These are phyloP conservation scores for Lates japonicus DNA, from an alignment of 2,797 vertebrate genomes.

Conservation along the genomic window DNA sequence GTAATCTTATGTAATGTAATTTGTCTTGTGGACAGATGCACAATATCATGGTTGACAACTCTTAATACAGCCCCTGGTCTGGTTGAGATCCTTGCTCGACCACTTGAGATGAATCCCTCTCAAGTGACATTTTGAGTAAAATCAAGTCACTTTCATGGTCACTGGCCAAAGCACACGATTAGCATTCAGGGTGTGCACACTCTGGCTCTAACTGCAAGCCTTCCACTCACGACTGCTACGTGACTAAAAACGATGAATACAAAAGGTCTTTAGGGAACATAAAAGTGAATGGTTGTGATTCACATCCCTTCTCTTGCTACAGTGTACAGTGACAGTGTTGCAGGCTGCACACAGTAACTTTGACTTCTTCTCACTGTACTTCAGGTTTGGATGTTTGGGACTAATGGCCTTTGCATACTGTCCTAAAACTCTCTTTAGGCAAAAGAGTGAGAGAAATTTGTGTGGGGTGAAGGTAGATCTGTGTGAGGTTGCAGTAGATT, in stretches of 20 bases:
- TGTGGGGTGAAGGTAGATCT: background rate
- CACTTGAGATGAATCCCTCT: conserved; percentile 52
- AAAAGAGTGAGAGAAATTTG: background rate
- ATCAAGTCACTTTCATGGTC: conserved; percentile 57
- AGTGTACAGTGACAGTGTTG: background rate
- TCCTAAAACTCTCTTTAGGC: background rate
- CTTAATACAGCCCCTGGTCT: conserved; percentile 7
- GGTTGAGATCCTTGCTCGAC: conserved; percentile 13
- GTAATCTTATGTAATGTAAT: conserved; percentile 1
- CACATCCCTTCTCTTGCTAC: background rate
- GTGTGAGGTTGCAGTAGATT: background rate
- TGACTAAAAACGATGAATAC: conserved; percentile 50
- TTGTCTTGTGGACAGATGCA: background rate
- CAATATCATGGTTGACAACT: conserved; percentile 6
- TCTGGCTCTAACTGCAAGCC: conserved; percentile 48
- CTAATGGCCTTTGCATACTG: background rate
- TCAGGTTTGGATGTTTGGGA: background rate
- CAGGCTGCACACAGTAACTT: conserved; percentile 1
- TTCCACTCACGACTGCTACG: conserved; percentile 39
- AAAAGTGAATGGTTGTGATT: conserved; percentile 35
- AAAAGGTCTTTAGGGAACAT: conserved; percentile 32
- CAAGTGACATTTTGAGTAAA: conserved; percentile 57
- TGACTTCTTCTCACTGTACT: background rate
- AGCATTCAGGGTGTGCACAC: conserved; percentile 50
- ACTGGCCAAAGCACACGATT: conserved; percentile 52